These are phyloP conservation scores for Ctenosaura bakeri DNA, from an alignment of 2,797 vertebrate species.

Conservation along the genomic window DNA sequence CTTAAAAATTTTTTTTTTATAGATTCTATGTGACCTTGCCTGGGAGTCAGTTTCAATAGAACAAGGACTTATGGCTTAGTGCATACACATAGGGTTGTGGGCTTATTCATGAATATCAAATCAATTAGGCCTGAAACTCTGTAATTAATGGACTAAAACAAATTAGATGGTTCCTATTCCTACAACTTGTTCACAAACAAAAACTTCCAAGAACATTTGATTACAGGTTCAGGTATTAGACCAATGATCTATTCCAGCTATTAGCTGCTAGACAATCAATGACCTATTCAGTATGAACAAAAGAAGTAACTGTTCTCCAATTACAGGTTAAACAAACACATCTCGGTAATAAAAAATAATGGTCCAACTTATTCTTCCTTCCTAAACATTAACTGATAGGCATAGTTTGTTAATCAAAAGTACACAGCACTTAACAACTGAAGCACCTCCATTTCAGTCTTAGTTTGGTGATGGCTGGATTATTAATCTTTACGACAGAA, in stretches of 20 bases:
- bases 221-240: neutral
- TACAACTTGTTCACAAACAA: neutral
- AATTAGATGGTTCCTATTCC: neutral
- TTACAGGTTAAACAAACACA: slow-evolving; percentile 32
- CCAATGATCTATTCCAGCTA: slow-evolving; percentile 17
- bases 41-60: neutral
- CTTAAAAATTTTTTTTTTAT: neutral
- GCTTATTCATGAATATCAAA: neutral
- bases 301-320: slow-evolving; percentile 26
- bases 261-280: slow-evolving; percentile 59
- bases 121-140: neutral
- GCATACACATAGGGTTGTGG: neutral
- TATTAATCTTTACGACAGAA: slow-evolving; percentile 23
- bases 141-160: neutral
- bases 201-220: slow-evolving; percentile 25
- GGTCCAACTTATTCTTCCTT: neutral
- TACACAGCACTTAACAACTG: neutral
- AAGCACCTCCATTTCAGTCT: slow-evolving; percentile 15
- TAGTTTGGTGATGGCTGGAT: neutral
- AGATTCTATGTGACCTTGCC: neutral
- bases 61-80: neutral
- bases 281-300: slow-evolving; percentile 41
- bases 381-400: neutral
- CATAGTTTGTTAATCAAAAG: slow-evolving; percentile 3
- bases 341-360: neutral